Percentiles rank a stretch among this genome's conserved stretches.
Conservation (phyloP, 2,113 vertebrate genomes). For the Myocastor coypus region DNA sequence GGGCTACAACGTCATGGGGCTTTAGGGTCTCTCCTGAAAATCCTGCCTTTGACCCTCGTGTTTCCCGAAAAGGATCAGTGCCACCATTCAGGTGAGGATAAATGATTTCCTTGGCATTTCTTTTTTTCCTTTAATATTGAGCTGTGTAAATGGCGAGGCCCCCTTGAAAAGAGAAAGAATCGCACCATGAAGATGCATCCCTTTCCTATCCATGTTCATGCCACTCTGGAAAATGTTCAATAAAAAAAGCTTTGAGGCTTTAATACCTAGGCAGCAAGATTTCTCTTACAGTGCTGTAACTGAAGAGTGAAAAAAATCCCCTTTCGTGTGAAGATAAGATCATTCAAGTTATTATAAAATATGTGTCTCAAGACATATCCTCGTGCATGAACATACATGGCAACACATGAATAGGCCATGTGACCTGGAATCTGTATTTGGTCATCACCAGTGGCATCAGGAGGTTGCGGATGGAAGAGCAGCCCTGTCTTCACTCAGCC, state of each 20-base stretch:
- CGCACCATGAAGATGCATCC: neutral
- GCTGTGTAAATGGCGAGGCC: neutral
- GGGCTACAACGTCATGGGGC: rapidly evolving
- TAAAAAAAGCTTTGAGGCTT: conserved; percentile 69
- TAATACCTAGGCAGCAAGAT: conserved; percentile 51
- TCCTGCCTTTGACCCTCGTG: neutral
- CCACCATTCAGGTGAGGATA: neutral
- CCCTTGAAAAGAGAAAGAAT: neutral
- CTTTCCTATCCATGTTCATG: conserved; percentile 49
- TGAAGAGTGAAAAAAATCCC: conserved; percentile 43
- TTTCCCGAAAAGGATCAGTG: neutral
- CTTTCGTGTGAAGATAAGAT: conserved; percentile 67
- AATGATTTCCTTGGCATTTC: neutral
- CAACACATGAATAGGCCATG: neutral
- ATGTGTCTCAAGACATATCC: neutral
- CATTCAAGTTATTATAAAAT: conserved; percentile 46
- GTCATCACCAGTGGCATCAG: neutral
- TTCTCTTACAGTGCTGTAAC: conserved; percentile 21
- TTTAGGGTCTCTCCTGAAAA: neutral
- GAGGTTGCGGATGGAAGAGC: neutral
- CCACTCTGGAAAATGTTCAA: conserved; percentile 59
- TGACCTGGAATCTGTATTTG: neutral
- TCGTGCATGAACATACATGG: neutral
- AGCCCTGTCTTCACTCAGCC: neutral
- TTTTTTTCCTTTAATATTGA: neutral